Percentiles rank a stretch among this genome's conserved stretches.
Conservation (phyloP, 1,140 invertebrate species). For the Druon quercuslanigerum region DNA sequence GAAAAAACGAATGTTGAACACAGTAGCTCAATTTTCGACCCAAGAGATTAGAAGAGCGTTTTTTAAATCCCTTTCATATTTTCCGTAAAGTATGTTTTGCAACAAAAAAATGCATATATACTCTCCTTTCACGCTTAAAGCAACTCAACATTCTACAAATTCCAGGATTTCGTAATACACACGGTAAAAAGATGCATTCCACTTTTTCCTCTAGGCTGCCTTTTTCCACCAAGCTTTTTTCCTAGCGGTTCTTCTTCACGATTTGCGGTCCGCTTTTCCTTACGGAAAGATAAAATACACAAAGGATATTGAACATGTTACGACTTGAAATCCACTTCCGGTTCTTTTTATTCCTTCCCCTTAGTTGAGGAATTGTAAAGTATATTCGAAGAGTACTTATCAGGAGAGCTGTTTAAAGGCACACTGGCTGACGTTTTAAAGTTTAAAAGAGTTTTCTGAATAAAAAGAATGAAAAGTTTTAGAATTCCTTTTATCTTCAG, state of each 20-base stretch:
- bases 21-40: too few species aligned
- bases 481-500: too few species aligned
- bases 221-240: neutral
- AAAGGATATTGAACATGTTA: constrained; percentile 27
- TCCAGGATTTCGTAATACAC: neutral
- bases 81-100: neutral
- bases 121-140: neutral
- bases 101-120: neutral
- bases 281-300: constrained; percentile 22
- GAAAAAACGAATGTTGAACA: too few species aligned
- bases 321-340: constrained; percentile 3
- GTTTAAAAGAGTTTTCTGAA: neutral
- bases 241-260: neutral
- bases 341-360: neutral
- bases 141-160: constrained; percentile 6
- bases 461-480: neutral
- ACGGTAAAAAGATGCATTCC: neutral
- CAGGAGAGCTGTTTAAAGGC: neutral
- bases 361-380: neutral
- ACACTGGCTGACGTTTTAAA: neutral
- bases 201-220: neutral
- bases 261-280: neutral
- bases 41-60: too few species aligned
- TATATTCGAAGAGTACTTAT: neutral
- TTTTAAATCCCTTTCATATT: too few species aligned